A percentile compares a stretch with the other conserved stretches of the same genome.
Evolutionary conservation across 2,113 vertebrate species (phyloP).

Genomic region (Panthera leo): DNA sequence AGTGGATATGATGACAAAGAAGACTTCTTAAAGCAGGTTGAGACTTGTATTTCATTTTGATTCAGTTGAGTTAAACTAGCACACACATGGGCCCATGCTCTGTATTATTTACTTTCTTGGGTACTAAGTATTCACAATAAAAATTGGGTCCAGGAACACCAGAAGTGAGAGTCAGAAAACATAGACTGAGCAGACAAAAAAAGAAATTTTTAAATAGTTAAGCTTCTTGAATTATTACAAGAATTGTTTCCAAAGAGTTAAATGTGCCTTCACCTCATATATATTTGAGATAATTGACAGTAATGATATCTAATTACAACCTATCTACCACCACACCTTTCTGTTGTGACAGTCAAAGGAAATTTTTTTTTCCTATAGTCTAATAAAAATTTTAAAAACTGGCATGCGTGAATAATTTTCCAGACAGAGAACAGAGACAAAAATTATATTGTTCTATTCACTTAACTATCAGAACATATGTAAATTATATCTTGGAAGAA

Average conservation of each 20-base stretch:
- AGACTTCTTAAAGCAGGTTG: not conserved
- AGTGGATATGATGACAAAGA: not conserved
- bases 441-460: not conserved
- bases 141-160: not conserved
- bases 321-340: not conserved
- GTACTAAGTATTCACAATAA: not conserved
- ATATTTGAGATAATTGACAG: not conserved
- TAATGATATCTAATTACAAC: not conserved
- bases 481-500: not conserved
- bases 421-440: not conserved
- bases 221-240: not conserved
- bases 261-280: not conserved
- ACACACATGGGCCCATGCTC: rapidly evolving
- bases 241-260: not conserved
- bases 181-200: not conserved
- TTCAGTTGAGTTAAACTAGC: not conserved
- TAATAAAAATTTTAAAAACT: not conserved
- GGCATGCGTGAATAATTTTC: not conserved
- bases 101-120: not conserved
- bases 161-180: not conserved
- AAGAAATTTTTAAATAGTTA: not conserved
- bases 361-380: not conserved
- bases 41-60: not conserved
- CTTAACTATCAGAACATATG: not conserved
- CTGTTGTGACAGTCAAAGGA: not conserved